phyloP scores from a whole-genome alignment of 64 coral and sea anemone species.

The Stichodactyla helianthus region DNA sequence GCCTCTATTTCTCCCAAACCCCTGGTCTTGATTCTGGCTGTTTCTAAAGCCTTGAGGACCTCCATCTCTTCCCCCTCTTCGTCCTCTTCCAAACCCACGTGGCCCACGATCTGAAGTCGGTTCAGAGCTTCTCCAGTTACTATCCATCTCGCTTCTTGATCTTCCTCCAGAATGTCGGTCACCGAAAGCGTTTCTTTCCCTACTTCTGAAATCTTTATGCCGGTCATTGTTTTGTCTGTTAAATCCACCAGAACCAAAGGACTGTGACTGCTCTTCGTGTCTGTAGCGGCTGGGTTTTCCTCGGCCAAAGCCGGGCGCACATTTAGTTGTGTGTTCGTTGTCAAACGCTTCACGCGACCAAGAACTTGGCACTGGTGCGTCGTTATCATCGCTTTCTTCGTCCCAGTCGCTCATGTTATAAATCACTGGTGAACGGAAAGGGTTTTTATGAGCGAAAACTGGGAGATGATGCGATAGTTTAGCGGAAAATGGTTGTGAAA shows the following conservation, averaged over 20 bases:
- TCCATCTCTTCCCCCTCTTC: not conserved
- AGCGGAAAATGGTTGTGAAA: not conserved
- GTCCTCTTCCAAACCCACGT: constrained; percentile 8
- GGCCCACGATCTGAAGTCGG: not conserved
- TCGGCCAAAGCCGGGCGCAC: constrained; percentile 32
- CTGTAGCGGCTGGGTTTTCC: constrained; percentile 22
- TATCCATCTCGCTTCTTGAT: not conserved
- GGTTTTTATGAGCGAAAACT: not conserved
- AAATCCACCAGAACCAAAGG: constrained; percentile 3
- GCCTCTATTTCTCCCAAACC: not conserved
- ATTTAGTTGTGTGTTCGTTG: constrained; percentile 1
- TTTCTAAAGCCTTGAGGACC: not conserved
- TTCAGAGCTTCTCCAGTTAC: constrained; percentile 7
- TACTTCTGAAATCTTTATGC: not conserved
- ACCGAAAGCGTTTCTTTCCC: constrained; percentile 5
- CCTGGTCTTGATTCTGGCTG: not conserved
- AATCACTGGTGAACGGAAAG: not conserved
- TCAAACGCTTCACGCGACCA: constrained; percentile 1
- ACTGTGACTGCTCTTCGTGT: constrained; percentile 1
- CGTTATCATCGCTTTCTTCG: constrained; percentile 12
- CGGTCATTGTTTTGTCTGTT: not conserved
- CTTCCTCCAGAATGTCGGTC: not conserved
- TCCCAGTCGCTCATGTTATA: constrained; percentile 56
- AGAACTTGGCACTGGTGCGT: not conserved
- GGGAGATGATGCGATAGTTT: not conserved